These are phyloP conservation scores for Holcopasites calliopsidis DNA, from an alignment of 1,140 invertebrate genomes.

Conservation along the genomic window DNA sequence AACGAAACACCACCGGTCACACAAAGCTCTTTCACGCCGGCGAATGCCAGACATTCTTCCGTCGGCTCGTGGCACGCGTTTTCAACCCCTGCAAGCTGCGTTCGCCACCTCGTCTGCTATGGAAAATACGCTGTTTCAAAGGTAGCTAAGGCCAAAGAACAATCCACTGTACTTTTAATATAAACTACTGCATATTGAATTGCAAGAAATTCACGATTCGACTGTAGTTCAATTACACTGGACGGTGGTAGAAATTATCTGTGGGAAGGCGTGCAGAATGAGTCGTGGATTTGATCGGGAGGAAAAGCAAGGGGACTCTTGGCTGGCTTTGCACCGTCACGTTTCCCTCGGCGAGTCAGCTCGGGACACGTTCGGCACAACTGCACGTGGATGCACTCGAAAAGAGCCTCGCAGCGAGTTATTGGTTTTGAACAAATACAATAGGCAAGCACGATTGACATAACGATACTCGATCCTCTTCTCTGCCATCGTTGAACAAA, in stretches of 20 bases:
- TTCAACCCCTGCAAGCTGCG: slow-evolving; percentile 2
- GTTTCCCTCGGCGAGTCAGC: slow-evolving; percentile 26
- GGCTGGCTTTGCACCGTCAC: slow-evolving; percentile 67
- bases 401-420: slow-evolving; percentile 36
- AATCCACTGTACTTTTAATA: too few relatives aligned
- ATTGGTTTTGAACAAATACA: slow-evolving; percentile 44
- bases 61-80: background rate
- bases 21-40: slow-evolving; percentile 4
- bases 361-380: slow-evolving; percentile 57
- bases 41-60: slow-evolving; percentile 13
- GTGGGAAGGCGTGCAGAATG: background rate
- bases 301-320: slow-evolving; percentile 66
- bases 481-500: background rate
- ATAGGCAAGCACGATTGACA: slow-evolving; percentile 23
- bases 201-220: background rate
- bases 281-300: slow-evolving; percentile 2
- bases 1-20: background rate
- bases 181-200: too few relatives aligned
- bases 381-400: slow-evolving; percentile 43
- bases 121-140: too few relatives aligned
- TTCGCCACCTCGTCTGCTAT: background rate
- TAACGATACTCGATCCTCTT: slow-evolving; percentile 24
- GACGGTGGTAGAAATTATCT: background rate
- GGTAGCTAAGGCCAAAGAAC: too few relatives aligned
- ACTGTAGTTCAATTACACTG: background rate